phyloP scores from a whole-genome alignment of 2,888 invertebrate species.

The Macroteleia sp. region DNA sequence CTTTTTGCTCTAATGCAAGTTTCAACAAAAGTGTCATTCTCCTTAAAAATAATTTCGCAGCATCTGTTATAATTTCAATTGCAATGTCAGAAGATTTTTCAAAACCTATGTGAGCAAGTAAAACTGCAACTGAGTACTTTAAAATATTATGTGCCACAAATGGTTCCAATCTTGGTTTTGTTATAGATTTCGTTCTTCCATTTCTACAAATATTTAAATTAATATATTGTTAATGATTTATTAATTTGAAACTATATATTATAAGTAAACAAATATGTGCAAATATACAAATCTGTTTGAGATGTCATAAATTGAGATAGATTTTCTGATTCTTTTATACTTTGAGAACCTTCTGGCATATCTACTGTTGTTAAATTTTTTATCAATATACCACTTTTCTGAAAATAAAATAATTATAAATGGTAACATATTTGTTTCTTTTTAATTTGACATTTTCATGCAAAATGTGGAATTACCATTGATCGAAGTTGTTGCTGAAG shows the following conservation, averaged over 20 bases:
- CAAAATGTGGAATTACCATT: conserved; percentile 73
- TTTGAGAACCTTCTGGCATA: conserved; percentile 44
- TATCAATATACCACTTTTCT: conserved; percentile 78
- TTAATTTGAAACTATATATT: background rate
- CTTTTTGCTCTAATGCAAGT: conserved; percentile 85
- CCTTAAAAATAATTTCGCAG: conserved; percentile 84
- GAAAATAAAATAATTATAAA: background rate
- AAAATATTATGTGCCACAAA: conserved; percentile 79
- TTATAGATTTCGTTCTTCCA: conserved; percentile 69
- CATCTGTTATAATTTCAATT: conserved; percentile 84
- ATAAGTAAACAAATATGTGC: conserved; percentile 1
- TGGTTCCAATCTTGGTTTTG: conserved; percentile 72
- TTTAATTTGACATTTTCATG: background rate
- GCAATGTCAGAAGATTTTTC: conserved; percentile 85
- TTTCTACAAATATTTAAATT: conserved; percentile 69
- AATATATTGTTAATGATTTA: no score
- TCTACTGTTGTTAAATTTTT: conserved; percentile 75
- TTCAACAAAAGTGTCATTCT: conserved; percentile 85
- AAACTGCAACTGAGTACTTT: conserved; percentile 84
- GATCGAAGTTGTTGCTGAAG: conserved; percentile 77
- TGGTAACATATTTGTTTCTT: background rate
- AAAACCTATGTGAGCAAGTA: conserved; percentile 86
- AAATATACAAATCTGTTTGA: conserved; percentile 59
- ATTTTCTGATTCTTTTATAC: conserved; percentile 51
- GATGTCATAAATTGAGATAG: conserved; percentile 63